These are phyloP conservation scores for Cochlearius cochlearius DNA, from an alignment of 2,113 vertebrate species.

Conservation along the genomic window DNA sequence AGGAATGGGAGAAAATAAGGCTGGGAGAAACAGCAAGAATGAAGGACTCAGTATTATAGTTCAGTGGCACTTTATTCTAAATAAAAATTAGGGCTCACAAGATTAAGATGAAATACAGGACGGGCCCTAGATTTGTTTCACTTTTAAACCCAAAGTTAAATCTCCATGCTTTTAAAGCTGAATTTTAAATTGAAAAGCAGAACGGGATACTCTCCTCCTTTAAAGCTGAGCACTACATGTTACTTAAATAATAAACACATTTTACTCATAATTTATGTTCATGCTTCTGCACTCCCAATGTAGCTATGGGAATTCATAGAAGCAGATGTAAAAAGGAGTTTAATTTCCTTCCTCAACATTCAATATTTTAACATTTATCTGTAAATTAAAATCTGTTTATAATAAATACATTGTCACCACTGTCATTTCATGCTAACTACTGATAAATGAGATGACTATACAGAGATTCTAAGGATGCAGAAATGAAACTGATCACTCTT, in stretches of 20 bases:
- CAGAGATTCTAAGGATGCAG: neutral
- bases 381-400: neutral
- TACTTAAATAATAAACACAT: slow-evolving; percentile 10
- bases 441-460: neutral
- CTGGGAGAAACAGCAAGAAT: neutral
- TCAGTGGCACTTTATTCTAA: neutral
- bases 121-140: neutral
- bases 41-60: neutral
- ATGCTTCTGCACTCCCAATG: neutral
- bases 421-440: neutral
- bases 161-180: neutral
- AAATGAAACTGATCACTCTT: neutral
- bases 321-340: neutral
- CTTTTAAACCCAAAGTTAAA: neutral
- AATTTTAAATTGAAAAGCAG: neutral
- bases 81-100: neutral
- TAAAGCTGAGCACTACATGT: neutral
- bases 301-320: neutral
- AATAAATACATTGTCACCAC: neutral
- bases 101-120: neutral
- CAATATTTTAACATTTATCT: neutral
- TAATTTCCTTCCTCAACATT: neutral
- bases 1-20: neutral
- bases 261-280: neutral
- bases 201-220: neutral